phyloP scores from a whole-genome alignment of 2,113 vertebrate species.

The Spermophilus dauricus region DNA sequence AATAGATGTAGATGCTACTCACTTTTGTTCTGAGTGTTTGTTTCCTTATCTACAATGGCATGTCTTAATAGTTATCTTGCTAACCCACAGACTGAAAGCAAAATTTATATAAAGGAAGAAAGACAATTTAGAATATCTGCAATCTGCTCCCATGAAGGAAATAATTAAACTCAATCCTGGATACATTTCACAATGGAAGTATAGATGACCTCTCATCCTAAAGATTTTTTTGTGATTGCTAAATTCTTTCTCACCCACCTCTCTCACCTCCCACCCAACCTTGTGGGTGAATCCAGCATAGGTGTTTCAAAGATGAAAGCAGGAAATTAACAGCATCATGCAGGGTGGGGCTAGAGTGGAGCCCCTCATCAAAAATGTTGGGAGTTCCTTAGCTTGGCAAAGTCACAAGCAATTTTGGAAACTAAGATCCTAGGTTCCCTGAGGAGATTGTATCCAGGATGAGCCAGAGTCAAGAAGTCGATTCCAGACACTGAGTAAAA shows the following conservation, averaged over 20 bases:
- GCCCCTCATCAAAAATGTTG: rapidly evolving
- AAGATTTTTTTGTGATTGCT: not conserved
- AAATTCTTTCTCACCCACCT: not conserved
- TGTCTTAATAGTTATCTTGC: too few relatives aligned
- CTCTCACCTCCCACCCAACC: rapidly evolving
- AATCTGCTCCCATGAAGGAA: not conserved
- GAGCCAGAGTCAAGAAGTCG: not conserved
- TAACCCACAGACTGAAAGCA: not conserved
- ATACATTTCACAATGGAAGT: not conserved
- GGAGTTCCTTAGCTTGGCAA: not conserved
- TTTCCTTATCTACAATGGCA: not conserved
- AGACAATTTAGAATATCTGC: not conserved
- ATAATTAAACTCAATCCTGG: not conserved
- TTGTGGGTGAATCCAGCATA: not conserved
- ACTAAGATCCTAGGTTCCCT: not conserved
- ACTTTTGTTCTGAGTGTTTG: not conserved
- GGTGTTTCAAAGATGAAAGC: not conserved
- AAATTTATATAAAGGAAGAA: not conserved
- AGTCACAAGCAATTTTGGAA: not conserved
- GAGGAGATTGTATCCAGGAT: not conserved
- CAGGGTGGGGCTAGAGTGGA: not conserved
- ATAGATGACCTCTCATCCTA: not conserved
- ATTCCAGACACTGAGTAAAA: not conserved
- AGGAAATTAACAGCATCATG: not conserved
- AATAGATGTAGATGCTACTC: not conserved